A percentile compares a stretch with the other conserved stretches of the same genome.
Conservation (phyloP, 2,113 vertebrate genomes). For the cat (Felis catus) region DNA sequence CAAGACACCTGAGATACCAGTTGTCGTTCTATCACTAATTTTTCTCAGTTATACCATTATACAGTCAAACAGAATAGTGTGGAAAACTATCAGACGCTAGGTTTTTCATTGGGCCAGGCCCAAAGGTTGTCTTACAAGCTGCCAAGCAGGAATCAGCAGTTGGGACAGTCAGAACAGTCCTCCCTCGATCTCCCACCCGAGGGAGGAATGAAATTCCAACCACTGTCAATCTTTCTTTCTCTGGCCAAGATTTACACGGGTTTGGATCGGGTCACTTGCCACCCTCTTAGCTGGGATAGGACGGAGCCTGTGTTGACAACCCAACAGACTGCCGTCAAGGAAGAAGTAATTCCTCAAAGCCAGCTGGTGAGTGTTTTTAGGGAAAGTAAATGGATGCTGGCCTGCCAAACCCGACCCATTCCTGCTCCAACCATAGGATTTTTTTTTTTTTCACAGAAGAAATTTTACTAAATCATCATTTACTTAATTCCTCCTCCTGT, state of each 20-base stretch:
- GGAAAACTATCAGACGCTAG: not conserved
- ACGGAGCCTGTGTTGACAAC: not conserved
- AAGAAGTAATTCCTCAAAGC: not conserved
- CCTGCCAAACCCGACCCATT: not conserved
- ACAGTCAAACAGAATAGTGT: not conserved
- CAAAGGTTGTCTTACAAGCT: constrained; percentile 1
- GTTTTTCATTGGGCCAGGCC: not conserved
- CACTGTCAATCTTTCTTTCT: not conserved
- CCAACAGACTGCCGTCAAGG: not conserved
- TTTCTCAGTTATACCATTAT: constrained; percentile 5
- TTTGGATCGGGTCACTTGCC: not conserved
- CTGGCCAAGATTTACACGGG: not conserved
- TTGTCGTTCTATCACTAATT: not conserved
- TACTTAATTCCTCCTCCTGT: not conserved
- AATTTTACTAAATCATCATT: constrained; percentile 22
- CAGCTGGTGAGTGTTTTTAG: not conserved
- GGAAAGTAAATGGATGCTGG: not conserved
- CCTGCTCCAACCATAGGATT: not conserved
- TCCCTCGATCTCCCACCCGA: not conserved
- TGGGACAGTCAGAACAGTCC: not conserved
- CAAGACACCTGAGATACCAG: constrained; percentile 7
- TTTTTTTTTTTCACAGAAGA: not conserved
- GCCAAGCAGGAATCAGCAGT: not conserved
- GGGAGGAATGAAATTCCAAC: not conserved
- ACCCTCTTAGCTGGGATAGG: not conserved